Conservation (phyloP, 2,797 vertebrate genomes). For the Ctenopoma multispine region DNA sequence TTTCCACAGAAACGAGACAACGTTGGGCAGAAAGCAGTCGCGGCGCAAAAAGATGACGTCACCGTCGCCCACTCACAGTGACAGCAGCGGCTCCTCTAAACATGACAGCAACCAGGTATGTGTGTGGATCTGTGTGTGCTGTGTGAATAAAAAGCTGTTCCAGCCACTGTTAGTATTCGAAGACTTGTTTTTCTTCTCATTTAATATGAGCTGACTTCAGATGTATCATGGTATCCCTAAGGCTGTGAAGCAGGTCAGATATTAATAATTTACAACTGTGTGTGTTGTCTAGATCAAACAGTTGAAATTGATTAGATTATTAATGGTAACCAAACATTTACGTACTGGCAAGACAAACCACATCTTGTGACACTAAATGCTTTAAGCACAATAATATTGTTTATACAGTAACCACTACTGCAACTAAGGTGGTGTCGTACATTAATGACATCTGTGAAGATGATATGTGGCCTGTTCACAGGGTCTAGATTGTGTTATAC, state of each 20-base stretch:
- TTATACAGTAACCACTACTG: background rate
- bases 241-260: background rate
- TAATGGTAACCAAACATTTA: background rate
- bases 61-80: constrained; percentile 78
- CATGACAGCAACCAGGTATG: constrained; percentile 73
- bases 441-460: background rate
- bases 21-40: constrained; percentile 25
- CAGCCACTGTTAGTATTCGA: constrained; percentile 14
- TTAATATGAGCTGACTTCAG: constrained; percentile 3
- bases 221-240: background rate
- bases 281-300: background rate
- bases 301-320: background rate
- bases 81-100: constrained; percentile 80
- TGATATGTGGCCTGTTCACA: background rate
- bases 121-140: constrained; percentile 8
- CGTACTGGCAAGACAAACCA: background rate
- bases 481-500: background rate
- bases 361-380: background rate
- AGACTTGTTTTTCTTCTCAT: constrained; percentile 1
- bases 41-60: constrained; percentile 73
- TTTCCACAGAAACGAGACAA: constrained; percentile 61
- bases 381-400: background rate
- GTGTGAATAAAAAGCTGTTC: background rate
- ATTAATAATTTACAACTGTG: background rate
- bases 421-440: background rate